phyloP scores from a whole-genome alignment of 2,797 vertebrate genomes.

The Lepidocolaptes lacrymiger region DNA sequence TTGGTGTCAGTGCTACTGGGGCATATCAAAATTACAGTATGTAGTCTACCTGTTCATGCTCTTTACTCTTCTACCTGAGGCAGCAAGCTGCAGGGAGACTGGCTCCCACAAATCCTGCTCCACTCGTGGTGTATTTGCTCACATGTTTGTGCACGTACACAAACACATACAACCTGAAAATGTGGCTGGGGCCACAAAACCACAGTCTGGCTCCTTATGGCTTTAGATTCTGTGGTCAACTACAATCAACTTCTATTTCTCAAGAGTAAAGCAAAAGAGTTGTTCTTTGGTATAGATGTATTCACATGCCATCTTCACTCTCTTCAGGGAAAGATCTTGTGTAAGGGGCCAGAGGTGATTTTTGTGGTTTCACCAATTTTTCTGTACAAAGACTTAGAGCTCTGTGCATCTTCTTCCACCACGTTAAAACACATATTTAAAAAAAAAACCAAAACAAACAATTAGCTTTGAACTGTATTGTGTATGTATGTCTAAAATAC shows the following conservation, averaged over 20 bases:
- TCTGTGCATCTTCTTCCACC: not conserved
- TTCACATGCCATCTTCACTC: not conserved
- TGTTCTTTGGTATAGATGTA: not conserved
- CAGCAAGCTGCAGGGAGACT: not conserved
- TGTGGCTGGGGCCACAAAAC: not conserved
- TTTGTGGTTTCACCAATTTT: conserved; percentile 27
- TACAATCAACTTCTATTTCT: not conserved
- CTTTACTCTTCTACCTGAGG: not conserved
- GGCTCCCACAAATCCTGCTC: not conserved
- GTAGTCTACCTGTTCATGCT: not conserved
- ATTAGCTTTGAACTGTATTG: not conserved
- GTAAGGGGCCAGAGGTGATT: not conserved
- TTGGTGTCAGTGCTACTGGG: not conserved
- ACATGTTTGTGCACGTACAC: not conserved
- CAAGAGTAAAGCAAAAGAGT: not conserved
- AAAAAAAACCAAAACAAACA: not conserved
- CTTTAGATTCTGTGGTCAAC: conserved; percentile 9
- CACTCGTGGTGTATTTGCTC: not conserved
- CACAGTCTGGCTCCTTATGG: not conserved
- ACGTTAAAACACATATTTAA: not conserved
- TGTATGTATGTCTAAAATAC: not conserved
- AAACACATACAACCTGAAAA: conserved; percentile 3
- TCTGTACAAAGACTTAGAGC: conserved; percentile 14
- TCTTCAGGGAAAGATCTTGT: not conserved
- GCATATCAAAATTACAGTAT: not conserved